Evolutionary conservation across 2,797 vertebrate species (phyloP), one percentile per base, ranked within the genome.

Genomic region (Avahi laniger): DNA sequence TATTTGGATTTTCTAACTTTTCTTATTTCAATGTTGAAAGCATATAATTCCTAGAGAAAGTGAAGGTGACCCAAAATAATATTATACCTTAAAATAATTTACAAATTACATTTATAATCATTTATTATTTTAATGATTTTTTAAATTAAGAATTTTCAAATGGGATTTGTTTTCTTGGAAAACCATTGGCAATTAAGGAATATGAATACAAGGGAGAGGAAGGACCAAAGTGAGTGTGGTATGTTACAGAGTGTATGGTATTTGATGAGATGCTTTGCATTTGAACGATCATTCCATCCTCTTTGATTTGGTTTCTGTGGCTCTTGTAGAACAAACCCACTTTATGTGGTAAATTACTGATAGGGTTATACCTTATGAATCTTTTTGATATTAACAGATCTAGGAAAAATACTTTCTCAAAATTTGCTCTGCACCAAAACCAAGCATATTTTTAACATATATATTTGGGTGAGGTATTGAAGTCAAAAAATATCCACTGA

Each of bases 221-320:
- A 75, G 30, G 22, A 7, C 10, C 1, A 1, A 0, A 1, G 5
- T 14, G 15, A 3, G 7, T 1, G 13, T 18, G 17, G 1, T 3
- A 0, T 50, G 28, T 20, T 17, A n/a, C 11, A 22, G 24, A 50
- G 7, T 0, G 0, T 0, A 1, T 43, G 43, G 43, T 43, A 43
- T 43, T 7, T 43, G 43, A 43, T 43, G 43, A 43, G 43, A 43
- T 43, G 43, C 4, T 69, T 41, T 52, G 1, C 2, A 18, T 18
- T 1, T 4, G 26, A 28, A 70, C 28, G 5, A n/a, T 46, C 5
- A 17, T 4, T 73, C 5, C 6, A 33, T 15, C 13, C 14, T 14
- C 41, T 78, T 30, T 67, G 4, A 57, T 41, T 38, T 59, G 7
- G 7, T 38, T 15, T 33, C 52, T 50, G 2, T 15, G 6, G 1